These are phyloP conservation scores for Athripsodes cinereus DNA, from an alignment of 2,888 invertebrate species.

Conservation along the genomic window DNA sequence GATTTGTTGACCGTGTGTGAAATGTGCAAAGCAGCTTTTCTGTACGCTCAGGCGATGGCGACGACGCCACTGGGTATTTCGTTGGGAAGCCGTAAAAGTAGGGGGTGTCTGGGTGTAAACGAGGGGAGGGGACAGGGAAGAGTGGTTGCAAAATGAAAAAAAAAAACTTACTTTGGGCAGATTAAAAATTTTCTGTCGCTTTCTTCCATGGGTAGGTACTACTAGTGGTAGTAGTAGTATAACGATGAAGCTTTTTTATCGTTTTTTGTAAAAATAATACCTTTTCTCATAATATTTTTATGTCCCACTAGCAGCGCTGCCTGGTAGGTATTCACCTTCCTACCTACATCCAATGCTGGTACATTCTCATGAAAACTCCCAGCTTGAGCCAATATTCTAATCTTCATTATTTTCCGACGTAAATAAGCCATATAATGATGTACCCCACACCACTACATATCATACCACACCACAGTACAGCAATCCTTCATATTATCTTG, in stretches of 20 bases:
- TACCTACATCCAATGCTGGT: too few species aligned
- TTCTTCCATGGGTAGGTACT: not conserved
- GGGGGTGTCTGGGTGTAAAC: not conserved
- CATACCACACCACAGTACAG: too few species aligned
- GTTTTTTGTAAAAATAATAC: not conserved
- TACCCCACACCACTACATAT: too few species aligned
- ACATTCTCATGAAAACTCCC: too few species aligned
- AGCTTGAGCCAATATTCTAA: too few species aligned
- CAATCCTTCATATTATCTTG: too few species aligned
- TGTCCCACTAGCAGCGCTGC: not conserved
- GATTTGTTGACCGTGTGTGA: not conserved
- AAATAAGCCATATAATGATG: too few species aligned
- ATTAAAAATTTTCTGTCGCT: conserved; percentile 8
- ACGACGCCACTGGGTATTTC: conserved; percentile 1
- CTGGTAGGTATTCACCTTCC: too few species aligned
- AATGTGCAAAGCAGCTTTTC: not conserved
- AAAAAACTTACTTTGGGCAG: conserved; percentile 10
- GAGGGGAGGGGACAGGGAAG: not conserved
- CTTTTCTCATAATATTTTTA: not conserved
- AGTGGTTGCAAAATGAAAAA: not conserved
- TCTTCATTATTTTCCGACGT: too few species aligned
- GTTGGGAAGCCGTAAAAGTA: conserved; percentile 1
- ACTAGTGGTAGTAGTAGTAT: too few species aligned
- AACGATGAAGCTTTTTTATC: not conserved
- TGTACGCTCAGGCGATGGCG: not conserved